Evolutionary conservation across 2,888 invertebrate genomes (phyloP), one percentile per base, ranked within the genome.

Genomic region (Hydroisotoma schaefferi): DNA sequence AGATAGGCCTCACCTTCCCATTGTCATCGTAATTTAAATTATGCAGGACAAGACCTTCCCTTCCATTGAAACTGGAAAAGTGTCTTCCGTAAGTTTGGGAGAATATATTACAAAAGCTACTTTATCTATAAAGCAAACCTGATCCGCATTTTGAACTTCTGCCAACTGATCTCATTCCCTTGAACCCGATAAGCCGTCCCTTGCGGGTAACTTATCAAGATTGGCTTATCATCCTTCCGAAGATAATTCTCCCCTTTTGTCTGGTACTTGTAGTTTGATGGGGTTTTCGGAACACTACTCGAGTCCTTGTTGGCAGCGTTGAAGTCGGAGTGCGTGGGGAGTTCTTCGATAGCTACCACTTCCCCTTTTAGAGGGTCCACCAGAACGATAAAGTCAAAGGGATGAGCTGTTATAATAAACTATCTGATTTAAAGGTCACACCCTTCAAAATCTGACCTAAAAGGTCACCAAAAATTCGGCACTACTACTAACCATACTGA

Each of bases 371-470:
- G 51, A 1, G 61, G 18, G 46, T 67, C 67, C 15, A 64, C 59
- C 5, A 52, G 26, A 3, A 33, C 55, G 2, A 55, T 29, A 43
- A 67, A 67, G 26, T 59, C 61, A 46, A 64, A 64, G 4, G 67
- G 67, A 56, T 67, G 64, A 1, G 64, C 67, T 64, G n/a, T n/a
- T n/a, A n/a, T n/a, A n/a, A n/a, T n/a, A n/a, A n/a, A 37, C 1
- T 26, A 33, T 44, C 20, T 49, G 27, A 48, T n/a, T 15, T 4
- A 48, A 10, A 22, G 8, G 25, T n/a, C 10, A 48, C 44, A 44
- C 18, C 20, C 18, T 8, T 8, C 10, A 12, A 8, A 12, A 44
- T n/a, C n/a, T 10, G n/a, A 15, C 20, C n/a, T 8, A 44, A 10
- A n/a, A n/a, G n/a, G n/a, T n/a, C n/a, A n/a, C n/a, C n/a, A n/a